phyloP scores from a whole-genome alignment of 2,797 vertebrate genomes.

The Myotis daubentonii region DNA sequence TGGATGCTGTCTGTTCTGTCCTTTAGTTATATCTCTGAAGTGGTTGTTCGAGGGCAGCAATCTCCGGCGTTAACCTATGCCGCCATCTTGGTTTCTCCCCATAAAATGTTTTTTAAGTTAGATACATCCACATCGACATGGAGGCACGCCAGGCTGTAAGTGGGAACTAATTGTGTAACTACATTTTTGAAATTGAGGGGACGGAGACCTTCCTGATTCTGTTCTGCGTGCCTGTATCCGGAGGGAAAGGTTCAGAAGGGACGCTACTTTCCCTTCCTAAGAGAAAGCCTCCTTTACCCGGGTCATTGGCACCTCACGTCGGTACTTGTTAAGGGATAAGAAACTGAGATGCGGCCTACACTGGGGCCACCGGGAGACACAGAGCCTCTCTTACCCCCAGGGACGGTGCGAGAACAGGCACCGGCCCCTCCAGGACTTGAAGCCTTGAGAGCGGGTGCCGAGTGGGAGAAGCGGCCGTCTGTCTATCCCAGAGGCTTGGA shows the following conservation, averaged over 20 bases:
- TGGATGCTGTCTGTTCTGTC: no score
- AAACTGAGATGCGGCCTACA: neutral
- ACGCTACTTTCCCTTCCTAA: neutral
- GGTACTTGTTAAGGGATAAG: no score
- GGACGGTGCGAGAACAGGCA: neutral
- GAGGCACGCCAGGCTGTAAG: no score
- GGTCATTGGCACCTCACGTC: rapidly evolving
- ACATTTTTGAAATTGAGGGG: neutral
- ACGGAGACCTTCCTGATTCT: no score
- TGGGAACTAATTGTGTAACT: neutral
- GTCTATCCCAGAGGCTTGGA: no score
- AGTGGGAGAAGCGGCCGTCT: neutral
- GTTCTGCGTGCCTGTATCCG: neutral
- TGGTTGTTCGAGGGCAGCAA: no score
- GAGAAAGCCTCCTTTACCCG: neutral
- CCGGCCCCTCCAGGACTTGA: neutral
- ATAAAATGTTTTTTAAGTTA: neutral
- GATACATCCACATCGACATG: neutral
- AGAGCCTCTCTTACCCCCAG: neutral
- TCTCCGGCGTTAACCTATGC: no score
- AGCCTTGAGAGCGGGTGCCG: no score
- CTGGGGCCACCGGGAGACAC: no score
- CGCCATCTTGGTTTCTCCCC: no score
- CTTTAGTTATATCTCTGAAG: no score
- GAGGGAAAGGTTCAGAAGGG: neutral